phyloP scores from a whole-genome alignment of 2,113 vertebrate genomes.

The Oriolus oriolus region DNA sequence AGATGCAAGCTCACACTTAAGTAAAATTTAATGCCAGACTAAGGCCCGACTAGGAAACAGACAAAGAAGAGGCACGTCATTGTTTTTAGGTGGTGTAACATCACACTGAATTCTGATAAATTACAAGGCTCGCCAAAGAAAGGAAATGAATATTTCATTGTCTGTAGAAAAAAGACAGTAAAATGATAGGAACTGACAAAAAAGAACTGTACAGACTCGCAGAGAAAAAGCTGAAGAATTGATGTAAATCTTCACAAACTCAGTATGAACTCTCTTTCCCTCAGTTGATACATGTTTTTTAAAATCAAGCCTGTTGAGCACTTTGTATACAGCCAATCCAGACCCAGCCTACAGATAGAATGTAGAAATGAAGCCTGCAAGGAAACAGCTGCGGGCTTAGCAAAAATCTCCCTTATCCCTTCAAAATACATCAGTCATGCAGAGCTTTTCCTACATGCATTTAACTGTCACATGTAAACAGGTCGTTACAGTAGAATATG shows the following conservation, averaged over 20 bases:
- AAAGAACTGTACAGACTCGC: background rate
- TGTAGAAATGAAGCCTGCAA: background rate
- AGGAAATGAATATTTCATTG: background rate
- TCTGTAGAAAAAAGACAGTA: background rate
- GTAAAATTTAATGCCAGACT: background rate
- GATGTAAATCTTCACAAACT: background rate
- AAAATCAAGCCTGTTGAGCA: background rate
- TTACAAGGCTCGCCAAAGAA: background rate
- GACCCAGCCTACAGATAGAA: background rate
- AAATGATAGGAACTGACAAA: background rate
- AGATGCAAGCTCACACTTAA: background rate
- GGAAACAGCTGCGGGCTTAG: background rate
- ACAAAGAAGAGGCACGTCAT: accelerated
- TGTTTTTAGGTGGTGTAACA: background rate
- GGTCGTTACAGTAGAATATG: background rate
- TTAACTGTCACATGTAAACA: background rate
- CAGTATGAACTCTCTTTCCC: background rate
- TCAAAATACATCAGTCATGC: background rate
- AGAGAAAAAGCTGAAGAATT: background rate
- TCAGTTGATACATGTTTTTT: background rate
- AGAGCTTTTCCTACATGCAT: background rate
- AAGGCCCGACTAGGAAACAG: background rate
- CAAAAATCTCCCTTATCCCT: background rate
- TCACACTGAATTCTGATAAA: background rate
- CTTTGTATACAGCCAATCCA: background rate